Base-by-base conservation (phyloP, 1,140 invertebrate species). In the Drosophila arizonae region DNA sequence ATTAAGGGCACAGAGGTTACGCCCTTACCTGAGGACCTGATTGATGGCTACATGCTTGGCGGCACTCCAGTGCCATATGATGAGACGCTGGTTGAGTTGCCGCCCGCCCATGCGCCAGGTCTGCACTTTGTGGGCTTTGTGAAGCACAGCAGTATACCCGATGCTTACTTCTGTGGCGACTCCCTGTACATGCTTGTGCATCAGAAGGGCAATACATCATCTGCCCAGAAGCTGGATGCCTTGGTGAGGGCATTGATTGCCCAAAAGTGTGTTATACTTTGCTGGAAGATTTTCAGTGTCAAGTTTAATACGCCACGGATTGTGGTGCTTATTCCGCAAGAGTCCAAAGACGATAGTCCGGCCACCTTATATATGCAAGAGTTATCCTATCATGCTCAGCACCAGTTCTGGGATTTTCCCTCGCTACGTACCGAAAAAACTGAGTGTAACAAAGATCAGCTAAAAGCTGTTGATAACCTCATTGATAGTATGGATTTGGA, bases 11-110 rank as follows among this genome's bases (percentile, higher is more conserved):
- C 74, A 4, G 84, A 88, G 63, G 54, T 91, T 0, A 69, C 75
- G 3, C 78, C 79, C 1, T 3, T 64, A 26, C 72, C 75, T 4
- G 78, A 80, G 50, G 86, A 91, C n/a, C 56, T 90, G 4, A 77
- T 91, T n/a, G 51, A 81, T 30, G 90, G 90, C 6, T 91, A 90
- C 52, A 91, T 91, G 90, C 50, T 91, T 8, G 90, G 90, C 21
- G 79, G 79, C 24, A 90, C 90, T 0, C 63, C 90, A n/a, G 79
- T 91, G 36, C 75, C 90, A 0, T 91, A 81, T 24, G 90, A 91
- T 67, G 80, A 90, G 6, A 51, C 66, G 4, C 21, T 91, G 1
- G 63, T 84, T 6, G 81, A 90, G 24, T 39, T 75, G 0, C 77
- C 85, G 1, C 52, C 66, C 6, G 51, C 75, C 2, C 75, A 79